These are phyloP conservation scores for Sander lucioperca DNA, from an alignment of 2,113 vertebrate species.

Conservation along the genomic window DNA sequence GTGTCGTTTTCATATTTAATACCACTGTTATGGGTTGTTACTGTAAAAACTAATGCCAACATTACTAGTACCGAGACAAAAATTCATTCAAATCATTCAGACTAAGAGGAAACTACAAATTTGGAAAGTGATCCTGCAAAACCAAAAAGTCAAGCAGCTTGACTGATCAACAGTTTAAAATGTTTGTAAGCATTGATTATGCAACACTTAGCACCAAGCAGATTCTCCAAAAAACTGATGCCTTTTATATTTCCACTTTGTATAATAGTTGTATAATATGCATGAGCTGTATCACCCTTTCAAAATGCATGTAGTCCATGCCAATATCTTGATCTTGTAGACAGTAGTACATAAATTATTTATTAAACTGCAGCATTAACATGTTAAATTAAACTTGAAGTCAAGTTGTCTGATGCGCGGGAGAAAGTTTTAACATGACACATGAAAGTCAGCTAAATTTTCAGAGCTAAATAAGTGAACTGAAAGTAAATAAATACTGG, in stretches of 20 bases:
- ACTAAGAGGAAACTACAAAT: not conserved
- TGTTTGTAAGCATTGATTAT: not conserved
- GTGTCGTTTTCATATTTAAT: not conserved
- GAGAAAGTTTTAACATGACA: constrained; percentile 30
- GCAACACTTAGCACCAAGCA: constrained; percentile 4
- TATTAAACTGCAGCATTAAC: constrained; percentile 41
- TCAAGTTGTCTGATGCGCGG: constrained; percentile 26
- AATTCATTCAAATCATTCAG: not conserved
- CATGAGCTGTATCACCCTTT: constrained; percentile 15
- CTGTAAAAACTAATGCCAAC: not conserved
- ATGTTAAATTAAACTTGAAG: constrained; percentile 31
- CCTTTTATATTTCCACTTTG: constrained; percentile 13
- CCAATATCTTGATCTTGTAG: constrained; percentile 38
- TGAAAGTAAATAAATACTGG: constrained; percentile 1
- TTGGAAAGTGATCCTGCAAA: not conserved
- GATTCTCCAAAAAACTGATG: constrained; percentile 15
- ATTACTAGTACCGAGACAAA: not conserved
- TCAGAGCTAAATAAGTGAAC: constrained; percentile 30
- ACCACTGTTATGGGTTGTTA: not conserved
- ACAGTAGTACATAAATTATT: constrained; percentile 35
- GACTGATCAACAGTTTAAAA: not conserved
- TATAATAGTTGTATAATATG: constrained; percentile 8
- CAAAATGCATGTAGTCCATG: constrained; percentile 2
- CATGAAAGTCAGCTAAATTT: constrained; percentile 9
- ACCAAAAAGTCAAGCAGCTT: not conserved